These are phyloP conservation scores for Tetropium fuscum DNA, from an alignment of 2,888 invertebrate species.

Conservation along the genomic window DNA sequence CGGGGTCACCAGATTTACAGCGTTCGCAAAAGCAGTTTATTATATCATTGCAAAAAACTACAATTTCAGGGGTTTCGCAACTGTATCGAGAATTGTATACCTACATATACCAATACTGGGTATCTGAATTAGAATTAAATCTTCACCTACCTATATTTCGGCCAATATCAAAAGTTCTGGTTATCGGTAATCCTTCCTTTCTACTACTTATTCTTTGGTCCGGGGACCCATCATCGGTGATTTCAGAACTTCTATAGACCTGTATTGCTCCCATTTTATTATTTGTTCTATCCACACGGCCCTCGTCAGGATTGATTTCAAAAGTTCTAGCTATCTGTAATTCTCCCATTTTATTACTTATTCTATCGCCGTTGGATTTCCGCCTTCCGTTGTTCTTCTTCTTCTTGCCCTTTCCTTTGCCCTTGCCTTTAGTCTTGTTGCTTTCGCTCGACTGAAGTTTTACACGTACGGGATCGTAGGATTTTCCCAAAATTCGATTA, in stretches of 20 bases:
- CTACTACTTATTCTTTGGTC: constrained; percentile 49
- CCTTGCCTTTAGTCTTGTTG: constrained; percentile 53
- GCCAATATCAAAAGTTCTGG: constrained; percentile 50
- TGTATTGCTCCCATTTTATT: no score
- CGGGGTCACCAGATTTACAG: no score
- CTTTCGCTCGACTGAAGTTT: constrained; percentile 69
- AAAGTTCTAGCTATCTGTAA: constrained; percentile 55
- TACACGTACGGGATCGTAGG: constrained; percentile 88
- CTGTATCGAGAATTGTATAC: no score
- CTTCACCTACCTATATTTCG: constrained; percentile 32
- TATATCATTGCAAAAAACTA: no score
- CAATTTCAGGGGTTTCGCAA: no score
- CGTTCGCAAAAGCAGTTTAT: no score
- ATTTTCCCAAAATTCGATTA: constrained; percentile 82
- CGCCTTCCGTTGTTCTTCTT: constrained; percentile 28
- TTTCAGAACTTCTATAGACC: no score
- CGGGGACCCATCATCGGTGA: no score
- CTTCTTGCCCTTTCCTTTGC: constrained; percentile 23
- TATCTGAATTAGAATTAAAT: neutral
- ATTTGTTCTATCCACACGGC: constrained; percentile 21
- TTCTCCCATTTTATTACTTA: constrained; percentile 61
- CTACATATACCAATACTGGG: no score
- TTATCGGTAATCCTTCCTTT: constrained; percentile 61
- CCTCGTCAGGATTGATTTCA: no score
- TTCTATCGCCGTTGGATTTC: constrained; percentile 1